Base-by-base conservation (phyloP, 2,888 invertebrate species). In the Caenorhabditis sp. region DNA sequence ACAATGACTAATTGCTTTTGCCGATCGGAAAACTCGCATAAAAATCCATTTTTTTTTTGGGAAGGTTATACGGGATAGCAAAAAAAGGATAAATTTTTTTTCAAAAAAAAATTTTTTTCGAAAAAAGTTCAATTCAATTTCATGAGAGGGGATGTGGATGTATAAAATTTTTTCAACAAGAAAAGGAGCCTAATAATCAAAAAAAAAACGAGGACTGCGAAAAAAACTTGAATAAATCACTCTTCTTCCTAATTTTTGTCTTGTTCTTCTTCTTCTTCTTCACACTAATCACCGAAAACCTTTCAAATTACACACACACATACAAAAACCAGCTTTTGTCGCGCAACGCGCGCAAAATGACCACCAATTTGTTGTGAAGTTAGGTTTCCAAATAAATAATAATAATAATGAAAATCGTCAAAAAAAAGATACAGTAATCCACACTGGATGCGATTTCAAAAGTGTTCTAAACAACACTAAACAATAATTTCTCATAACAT, bases 121-220 rank as follows among this genome's bases (percentile, higher is more conserved):
- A 43, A 43, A 43, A 43, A 43, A 43, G 43, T 43, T 43, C 43
- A 43, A 43, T 43, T 43, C 43, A 43, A 43, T 43, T 43, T 43
- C 17, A 43, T 17, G 17, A 43, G 43, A 43, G 10, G 31, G 31
- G 31, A 31, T 31, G 31, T 31, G 31, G 31, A 17, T 43, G 17
- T 43, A 43, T 43, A 43, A 17, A 43, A n/a, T n/a, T 43, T 43
- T 43, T 43, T 43, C 43, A 17, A 43, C 31, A 14, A 7, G 14
- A 43, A 43, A 43, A 43, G 14, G 14, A 43, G 17, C 17, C 3
- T 3, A 14, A 17, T 2, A 43, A 43, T 43, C 8, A 43, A 10
- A 10, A 36, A 36, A 36, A 36, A 36, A 8, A 8, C 7, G 36
- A 36, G 5, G 36, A 8, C 5, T 36, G 36, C 10, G 10, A 5